phyloP scores from a whole-genome alignment of 2,888 invertebrate genomes.

The Torymus texanus region DNA sequence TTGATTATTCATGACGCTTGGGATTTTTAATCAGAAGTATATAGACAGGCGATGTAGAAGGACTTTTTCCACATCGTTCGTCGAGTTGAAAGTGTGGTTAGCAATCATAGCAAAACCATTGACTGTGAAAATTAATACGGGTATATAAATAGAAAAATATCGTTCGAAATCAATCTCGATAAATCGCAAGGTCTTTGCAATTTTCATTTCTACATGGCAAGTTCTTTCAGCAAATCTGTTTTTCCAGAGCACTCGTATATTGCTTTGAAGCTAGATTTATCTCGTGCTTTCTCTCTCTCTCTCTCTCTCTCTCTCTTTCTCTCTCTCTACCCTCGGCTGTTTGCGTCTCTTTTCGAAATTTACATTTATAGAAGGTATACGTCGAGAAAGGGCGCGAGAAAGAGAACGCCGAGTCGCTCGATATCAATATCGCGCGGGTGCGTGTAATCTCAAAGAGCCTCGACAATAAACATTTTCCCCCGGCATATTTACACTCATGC shows the following conservation, averaged over 20 bases:
- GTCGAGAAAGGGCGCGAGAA: neutral
- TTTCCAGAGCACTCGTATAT: neutral
- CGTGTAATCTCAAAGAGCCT: neutral
- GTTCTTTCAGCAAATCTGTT: too few relatives aligned
- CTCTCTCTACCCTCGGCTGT: neutral
- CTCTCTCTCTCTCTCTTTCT: neutral
- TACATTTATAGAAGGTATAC: conserved; percentile 20
- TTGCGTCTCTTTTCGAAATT: conserved; percentile 3
- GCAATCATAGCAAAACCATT: too few relatives aligned
- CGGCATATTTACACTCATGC: too few relatives aligned
- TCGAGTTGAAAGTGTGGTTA: too few relatives aligned
- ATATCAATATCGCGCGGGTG: conserved; percentile 1
- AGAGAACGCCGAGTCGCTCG: neutral
- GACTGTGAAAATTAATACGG: too few relatives aligned
- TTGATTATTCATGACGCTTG: neutral
- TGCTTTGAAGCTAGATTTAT: neutral
- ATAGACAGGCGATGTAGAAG: too few relatives aligned
- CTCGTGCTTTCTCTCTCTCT: neutral
- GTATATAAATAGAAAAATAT: too few relatives aligned
- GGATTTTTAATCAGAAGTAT: too few relatives aligned
- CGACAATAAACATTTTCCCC: conserved; percentile 20
- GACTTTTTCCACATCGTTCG: too few relatives aligned
- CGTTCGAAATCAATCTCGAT: too few relatives aligned
- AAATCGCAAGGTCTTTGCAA: too few relatives aligned
- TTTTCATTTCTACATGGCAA: too few relatives aligned